phyloP scores from a whole-genome alignment of 2,888 invertebrate genomes.

The Sericinus montela region DNA sequence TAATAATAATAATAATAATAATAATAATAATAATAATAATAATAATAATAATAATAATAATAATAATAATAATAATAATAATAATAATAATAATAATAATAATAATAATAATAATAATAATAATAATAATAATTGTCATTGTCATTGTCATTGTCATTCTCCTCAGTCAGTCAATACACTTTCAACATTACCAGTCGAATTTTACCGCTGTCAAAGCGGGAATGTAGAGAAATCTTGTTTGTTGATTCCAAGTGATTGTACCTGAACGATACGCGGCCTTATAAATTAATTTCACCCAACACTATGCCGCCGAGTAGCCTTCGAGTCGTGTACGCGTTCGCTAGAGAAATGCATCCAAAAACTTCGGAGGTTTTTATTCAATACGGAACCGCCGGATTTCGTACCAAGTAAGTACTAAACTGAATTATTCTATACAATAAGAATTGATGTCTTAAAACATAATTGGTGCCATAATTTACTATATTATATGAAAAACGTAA shows the following conservation, averaged over 20 bases:
- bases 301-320: slow-evolving; percentile 78
- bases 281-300: slow-evolving; percentile 65
- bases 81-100: too few species aligned
- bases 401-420: slow-evolving; percentile 83
- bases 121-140: too few species aligned
- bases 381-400: slow-evolving; percentile 93
- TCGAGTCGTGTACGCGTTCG: slow-evolving; percentile 87
- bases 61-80: too few species aligned
- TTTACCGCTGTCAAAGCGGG: slow-evolving; percentile 49
- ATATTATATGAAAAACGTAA: slow-evolving; percentile 17
- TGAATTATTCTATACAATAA: slow-evolving; percentile 29
- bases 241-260: slow-evolving; percentile 73
- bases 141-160: too few species aligned
- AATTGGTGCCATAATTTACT: slow-evolving; percentile 27
- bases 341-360: slow-evolving; percentile 88
- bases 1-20: too few species aligned
- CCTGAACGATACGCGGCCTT: slow-evolving; percentile 57
- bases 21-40: too few species aligned
- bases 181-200: slow-evolving; percentile 32
- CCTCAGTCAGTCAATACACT: slow-evolving; percentile 27
- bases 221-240: slow-evolving; percentile 71
- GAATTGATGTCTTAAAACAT: slow-evolving; percentile 30
- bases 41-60: too few species aligned
- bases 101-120: too few species aligned
- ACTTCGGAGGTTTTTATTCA: slow-evolving; percentile 82